phyloP scores from a whole-genome alignment of 2,113 vertebrate genomes.

The Stictonetta naevosa region DNA sequence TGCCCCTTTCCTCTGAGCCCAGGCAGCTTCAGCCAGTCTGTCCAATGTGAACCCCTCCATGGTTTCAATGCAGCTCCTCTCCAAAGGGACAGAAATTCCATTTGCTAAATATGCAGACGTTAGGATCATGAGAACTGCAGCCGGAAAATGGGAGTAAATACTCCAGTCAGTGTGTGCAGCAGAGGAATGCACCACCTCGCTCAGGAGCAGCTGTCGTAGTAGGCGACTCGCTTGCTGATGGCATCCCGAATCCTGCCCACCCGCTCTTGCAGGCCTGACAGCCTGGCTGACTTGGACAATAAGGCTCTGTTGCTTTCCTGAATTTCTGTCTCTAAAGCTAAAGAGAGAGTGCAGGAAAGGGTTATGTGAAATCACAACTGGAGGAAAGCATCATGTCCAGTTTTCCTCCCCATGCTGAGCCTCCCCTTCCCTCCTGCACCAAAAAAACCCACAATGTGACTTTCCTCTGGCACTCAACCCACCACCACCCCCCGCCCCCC shows the following conservation, averaged over 20 bases:
- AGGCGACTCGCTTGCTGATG: constrained; percentile 70
- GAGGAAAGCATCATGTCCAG: background rate
- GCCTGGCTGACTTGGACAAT: constrained; percentile 65
- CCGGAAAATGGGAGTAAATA: background rate
- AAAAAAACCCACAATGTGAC: rapidly evolving
- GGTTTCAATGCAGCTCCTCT: background rate
- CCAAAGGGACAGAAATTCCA: background rate
- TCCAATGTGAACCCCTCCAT: background rate
- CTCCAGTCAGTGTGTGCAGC: background rate
- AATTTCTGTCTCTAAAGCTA: constrained; percentile 83
- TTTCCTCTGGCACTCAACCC: background rate
- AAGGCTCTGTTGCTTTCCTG: constrained; percentile 75
- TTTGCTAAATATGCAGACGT: background rate
- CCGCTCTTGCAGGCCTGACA: constrained; percentile 77
- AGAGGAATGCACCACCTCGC: background rate
- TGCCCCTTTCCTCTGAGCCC: background rate
- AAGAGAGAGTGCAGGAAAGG: background rate
- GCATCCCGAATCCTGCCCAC: constrained; percentile 74
- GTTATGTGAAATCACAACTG: background rate
- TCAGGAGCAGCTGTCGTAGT: constrained; percentile 79
- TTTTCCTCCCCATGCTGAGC: background rate
- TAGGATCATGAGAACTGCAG: background rate
- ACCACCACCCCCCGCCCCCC: too few species aligned
- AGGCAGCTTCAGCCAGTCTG: background rate
- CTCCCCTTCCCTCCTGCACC: background rate